A percentile compares a stretch with the other conserved stretches of the same genome.
Conservation (phyloP, 2,113 vertebrate genomes). For the Lagenorhynchus albirostris region DNA sequence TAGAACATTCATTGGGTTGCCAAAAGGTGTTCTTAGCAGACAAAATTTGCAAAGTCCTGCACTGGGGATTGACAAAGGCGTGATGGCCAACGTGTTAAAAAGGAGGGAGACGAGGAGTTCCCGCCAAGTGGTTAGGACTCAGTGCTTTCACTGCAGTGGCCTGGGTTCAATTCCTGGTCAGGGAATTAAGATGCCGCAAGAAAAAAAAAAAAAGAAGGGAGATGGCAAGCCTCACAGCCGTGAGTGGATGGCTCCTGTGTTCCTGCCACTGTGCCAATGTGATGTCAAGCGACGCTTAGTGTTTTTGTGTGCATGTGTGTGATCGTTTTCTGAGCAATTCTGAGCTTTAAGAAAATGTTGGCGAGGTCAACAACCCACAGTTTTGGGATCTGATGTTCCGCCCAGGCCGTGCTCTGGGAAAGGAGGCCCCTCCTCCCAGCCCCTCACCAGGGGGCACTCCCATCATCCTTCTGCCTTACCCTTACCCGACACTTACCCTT, state of each 20-base stretch:
- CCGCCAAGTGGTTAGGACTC: background rate
- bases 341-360: background rate
- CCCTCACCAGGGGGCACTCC: fast-evolving
- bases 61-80: background rate
- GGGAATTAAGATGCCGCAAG: background rate
- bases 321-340: background rate
- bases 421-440: background rate
- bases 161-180: background rate
- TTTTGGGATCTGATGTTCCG: background rate
- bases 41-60: background rate
- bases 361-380: background rate
- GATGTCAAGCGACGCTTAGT: background rate
- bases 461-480: background rate
- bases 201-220: background rate
- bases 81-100: background rate
- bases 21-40: background rate
- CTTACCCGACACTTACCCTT: background rate
- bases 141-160: background rate
- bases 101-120: background rate
- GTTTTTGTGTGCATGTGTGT: background rate
- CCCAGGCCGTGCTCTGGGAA: background rate
- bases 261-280: background rate
- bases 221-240: background rate
- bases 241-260: background rate
- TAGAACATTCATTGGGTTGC: background rate